These are phyloP conservation scores for Agrochola lychnidis DNA, from an alignment of 2,888 invertebrate species.

Conservation along the genomic window DNA sequence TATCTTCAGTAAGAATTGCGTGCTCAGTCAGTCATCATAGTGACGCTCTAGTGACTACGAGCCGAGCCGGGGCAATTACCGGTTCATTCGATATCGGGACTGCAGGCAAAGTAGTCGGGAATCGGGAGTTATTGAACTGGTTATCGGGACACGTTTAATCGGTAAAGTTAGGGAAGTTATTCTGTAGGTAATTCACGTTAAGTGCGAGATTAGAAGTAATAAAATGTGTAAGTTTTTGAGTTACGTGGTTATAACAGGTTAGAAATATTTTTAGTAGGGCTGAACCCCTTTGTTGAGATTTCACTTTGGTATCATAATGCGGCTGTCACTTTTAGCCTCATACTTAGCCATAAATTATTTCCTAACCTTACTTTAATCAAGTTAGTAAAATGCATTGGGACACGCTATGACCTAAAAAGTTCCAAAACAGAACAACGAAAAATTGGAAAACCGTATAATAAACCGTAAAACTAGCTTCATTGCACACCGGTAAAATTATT, in stretches of 20 bases:
- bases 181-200: constrained; percentile 45
- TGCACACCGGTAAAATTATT: constrained; percentile 34
- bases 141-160: constrained; percentile 67
- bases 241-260: constrained; percentile 29
- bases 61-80: constrained; percentile 31
- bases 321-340: neutral
- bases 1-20: constrained; percentile 1
- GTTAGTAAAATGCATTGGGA: neutral
- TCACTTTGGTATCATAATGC: neutral
- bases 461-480: constrained; percentile 16
- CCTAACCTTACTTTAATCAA: neutral
- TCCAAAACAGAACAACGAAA: neutral
- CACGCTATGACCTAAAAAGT: neutral
- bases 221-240: constrained; percentile 53
- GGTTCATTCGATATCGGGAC: constrained; percentile 21
- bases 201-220: constrained; percentile 33
- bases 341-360: neutral
- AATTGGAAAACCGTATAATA: constrained; percentile 9
- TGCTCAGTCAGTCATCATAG: constrained; percentile 13
- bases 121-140: constrained; percentile 43
- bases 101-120: constrained; percentile 30
- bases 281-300: neutral
- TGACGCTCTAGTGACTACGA: constrained; percentile 14
- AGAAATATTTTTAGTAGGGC: neutral
- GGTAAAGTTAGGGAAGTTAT: constrained; percentile 55